A percentile compares a stretch with the other conserved stretches of the same genome.
phyloP scores from a whole-genome alignment of 2,113 vertebrate genomes.

The Hemiscyllium ocellatum region DNA sequence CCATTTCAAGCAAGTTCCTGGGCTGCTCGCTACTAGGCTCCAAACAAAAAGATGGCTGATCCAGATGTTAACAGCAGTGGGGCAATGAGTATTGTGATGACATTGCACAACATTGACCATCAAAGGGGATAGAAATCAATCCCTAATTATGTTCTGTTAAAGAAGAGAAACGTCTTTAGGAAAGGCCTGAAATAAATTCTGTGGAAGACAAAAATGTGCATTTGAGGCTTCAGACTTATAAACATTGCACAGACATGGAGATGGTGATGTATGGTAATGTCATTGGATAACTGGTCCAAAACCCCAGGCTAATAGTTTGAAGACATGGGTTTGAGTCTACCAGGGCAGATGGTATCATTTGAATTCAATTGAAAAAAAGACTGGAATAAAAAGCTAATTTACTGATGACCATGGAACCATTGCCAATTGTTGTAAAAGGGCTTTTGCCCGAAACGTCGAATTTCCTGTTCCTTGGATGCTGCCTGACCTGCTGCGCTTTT shows the following conservation, averaged over 20 bases:
- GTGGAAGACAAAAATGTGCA: not conserved
- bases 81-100: not conserved
- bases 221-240: not conserved
- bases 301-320: no score
- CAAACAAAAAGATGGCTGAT: not conserved
- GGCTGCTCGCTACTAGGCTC: not conserved
- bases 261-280: no score
- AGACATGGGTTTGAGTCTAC: no score
- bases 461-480: no score
- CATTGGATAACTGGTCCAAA: no score
- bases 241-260: not conserved
- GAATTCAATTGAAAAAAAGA: no score
- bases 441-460: no score
- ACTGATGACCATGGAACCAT: no score
- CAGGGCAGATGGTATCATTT: no score
- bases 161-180: not conserved
- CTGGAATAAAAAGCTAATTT: no score
- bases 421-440: no score
- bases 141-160: not conserved
- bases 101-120: not conserved
- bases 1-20: not conserved
- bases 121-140: not conserved
- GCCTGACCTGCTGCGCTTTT: no score
- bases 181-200: not conserved
- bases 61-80: not conserved